A percentile compares a stretch with the other conserved stretches of the same genome.
phyloP scores from a whole-genome alignment of 2,888 invertebrate genomes.

The Temnothorax rugatulus region DNA sequence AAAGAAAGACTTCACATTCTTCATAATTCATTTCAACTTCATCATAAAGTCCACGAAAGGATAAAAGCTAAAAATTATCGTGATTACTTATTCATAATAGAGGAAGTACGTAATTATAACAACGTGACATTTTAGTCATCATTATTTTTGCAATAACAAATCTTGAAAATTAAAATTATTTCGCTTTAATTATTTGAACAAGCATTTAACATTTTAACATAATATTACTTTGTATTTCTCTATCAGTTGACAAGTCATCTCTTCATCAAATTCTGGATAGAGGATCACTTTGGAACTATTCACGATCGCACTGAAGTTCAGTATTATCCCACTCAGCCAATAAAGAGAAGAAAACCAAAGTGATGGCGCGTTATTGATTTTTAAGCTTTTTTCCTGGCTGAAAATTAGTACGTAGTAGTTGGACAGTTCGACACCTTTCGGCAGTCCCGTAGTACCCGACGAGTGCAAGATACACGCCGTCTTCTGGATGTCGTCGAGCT shows the following conservation, averaged over 20 bases:
- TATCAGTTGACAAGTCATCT: slow-evolving; percentile 74
- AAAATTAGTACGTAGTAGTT: slow-evolving; percentile 68
- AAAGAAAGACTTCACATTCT: no score
- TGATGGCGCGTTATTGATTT: background rate
- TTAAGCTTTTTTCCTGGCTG: background rate
- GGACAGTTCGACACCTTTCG: slow-evolving; percentile 79
- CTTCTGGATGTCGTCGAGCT: slow-evolving; percentile 59
- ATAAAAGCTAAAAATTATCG: no score
- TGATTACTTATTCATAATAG: no score
- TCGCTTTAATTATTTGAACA: background rate
- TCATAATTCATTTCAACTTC: no score
- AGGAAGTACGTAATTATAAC: no score
- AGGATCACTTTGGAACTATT: slow-evolving; percentile 68
- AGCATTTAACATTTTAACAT: background rate
- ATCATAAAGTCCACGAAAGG: no score
- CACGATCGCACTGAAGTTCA: slow-evolving; percentile 62
- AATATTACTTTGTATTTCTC: slow-evolving; percentile 80
- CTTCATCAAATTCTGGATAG: slow-evolving; percentile 73
- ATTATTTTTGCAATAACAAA: no score
- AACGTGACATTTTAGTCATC: no score
- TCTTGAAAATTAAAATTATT: background rate
- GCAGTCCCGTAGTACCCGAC: slow-evolving; percentile 81
- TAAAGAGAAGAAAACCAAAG: slow-evolving; percentile 77
- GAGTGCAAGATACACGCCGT: slow-evolving; percentile 79
- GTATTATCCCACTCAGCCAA: slow-evolving; percentile 79